phyloP scores from a whole-genome alignment of 2,797 vertebrate species.

The Hapalemur alaotrensis region DNA sequence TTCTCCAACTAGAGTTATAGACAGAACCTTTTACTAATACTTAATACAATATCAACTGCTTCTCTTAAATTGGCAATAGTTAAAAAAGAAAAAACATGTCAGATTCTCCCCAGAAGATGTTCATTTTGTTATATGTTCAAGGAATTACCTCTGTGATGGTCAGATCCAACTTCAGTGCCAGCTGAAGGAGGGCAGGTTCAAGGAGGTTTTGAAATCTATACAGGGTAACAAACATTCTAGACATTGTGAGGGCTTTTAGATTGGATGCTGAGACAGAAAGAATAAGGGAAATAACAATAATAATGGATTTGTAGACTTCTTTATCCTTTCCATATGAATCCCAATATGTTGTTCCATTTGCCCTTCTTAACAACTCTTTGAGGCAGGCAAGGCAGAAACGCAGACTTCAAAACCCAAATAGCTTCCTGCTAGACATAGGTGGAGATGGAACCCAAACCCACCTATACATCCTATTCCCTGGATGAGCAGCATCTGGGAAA shows the following conservation, averaged over 20 bases:
- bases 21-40: not conserved
- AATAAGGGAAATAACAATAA: not conserved
- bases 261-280: not conserved
- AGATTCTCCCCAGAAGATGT: not conserved
- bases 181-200: not conserved
- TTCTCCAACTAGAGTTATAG: not conserved
- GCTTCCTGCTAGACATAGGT: not conserved
- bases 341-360: not conserved
- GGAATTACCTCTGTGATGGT: not conserved
- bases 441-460: not conserved
- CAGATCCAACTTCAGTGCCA: not conserved
- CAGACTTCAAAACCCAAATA: not conserved
- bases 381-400: not conserved
- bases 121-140: not conserved
- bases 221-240: not conserved
- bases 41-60: not conserved
- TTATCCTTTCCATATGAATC: not conserved
- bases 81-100: not conserved
- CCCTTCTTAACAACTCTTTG: not conserved
- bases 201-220: not conserved
- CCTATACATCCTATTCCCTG: accelerated
- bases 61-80: not conserved
- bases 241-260: not conserved
- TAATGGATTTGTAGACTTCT: not conserved
- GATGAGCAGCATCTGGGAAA: not conserved